Evolutionary conservation across 2,888 invertebrate species (phyloP), one percentile per base, ranked within the genome.

Genomic region (Mantis religiosa): DNA sequence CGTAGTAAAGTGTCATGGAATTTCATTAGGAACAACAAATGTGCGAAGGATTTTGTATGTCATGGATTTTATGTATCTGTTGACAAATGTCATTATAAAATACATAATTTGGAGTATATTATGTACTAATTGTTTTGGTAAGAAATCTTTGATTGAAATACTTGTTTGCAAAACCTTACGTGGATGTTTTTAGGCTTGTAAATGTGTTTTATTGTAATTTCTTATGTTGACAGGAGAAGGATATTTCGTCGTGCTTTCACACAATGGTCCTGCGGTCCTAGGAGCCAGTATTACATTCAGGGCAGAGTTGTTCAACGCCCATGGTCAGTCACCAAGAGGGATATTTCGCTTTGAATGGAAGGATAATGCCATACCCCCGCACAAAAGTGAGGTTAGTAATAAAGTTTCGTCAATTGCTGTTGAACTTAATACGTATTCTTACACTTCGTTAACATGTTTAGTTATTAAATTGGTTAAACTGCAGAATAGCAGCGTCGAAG

Each of bases 251-350:
- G 92, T 93, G 89, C 92, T 97, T 90, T 93, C 93, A 20, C 95
- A 95, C 90, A 94, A 96, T 93, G 95, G 96, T 14, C 96, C 96
- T 85, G 95, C 96, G n/a, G 95, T 97, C 27, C 93, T 95, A 88
- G 97, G 97, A 30, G 96, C 96, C 7, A 95, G 95, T 88, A 94
- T 97, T 83, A 96, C 95, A 90, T 96, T 97, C 92, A 95, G 93
- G 90, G 96, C 96, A 28, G 94, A 94, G 90, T 93, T 97, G 34
- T 93, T 92, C 81, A 93, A 94, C 83, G 90, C 91, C 1, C 91
- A 93, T 87, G 93, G 93, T 27, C 90, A 90, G 1, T 91, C 92
- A 87, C 92, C 93, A 12, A 93, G 93, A 86, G 95, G 94, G 28
- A 92, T 91, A 0, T 97, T 95, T 93, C 93, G 92, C 71, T 96